Percentiles rank a stretch among this genome's conserved stretches.
phyloP scores from a whole-genome alignment of 2,113 vertebrate species.

The Lepus europaeus region DNA sequence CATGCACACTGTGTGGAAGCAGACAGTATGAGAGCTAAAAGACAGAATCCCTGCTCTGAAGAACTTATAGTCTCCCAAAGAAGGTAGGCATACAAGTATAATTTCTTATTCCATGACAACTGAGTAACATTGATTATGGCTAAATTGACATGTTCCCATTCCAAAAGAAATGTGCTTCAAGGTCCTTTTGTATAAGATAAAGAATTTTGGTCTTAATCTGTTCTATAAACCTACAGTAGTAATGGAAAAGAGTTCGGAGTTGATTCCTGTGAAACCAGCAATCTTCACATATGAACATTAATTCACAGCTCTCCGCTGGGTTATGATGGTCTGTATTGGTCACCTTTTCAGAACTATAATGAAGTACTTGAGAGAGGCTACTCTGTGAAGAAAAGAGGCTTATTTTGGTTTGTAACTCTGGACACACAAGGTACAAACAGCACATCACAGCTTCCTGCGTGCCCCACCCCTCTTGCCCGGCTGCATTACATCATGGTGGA shows the following conservation, averaged over 20 bases:
- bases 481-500: no score
- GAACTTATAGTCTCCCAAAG: neutral
- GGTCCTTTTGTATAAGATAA: neutral
- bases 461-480: no score
- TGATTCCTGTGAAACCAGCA: neutral
- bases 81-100: neutral
- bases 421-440: no score
- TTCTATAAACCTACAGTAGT: neutral
- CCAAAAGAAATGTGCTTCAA: neutral
- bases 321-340: neutral
- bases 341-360: no score
- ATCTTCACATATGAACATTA: neutral
- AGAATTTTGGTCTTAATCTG: neutral
- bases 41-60: neutral
- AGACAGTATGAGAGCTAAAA: neutral
- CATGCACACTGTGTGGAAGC: neutral
- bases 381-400: no score
- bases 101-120: conserved; percentile 32
- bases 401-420: no score
- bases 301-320: neutral
- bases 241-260: neutral
- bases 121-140: neutral
- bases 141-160: neutral
- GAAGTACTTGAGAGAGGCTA: no score
- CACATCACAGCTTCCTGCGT: no score